phyloP scores from a whole-genome alignment of 2,888 invertebrate genomes.

The Lochmaea crataegi region DNA sequence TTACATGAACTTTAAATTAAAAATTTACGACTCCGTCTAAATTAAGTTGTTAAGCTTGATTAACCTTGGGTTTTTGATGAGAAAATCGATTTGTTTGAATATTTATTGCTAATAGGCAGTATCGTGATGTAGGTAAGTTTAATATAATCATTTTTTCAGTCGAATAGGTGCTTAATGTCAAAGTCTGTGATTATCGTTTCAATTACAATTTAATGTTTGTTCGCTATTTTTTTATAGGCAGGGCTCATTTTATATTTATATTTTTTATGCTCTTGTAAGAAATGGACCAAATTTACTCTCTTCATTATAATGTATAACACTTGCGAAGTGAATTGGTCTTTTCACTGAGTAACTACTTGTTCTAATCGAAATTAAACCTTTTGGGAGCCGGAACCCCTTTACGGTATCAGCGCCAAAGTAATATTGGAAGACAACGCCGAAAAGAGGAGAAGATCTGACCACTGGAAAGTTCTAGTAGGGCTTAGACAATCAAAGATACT shows the following conservation, averaged over 20 bases:
- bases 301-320: no score
- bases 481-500: no score
- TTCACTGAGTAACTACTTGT: no score
- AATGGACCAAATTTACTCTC: no score
- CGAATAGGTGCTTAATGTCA: constrained; percentile 9
- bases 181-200: neutral
- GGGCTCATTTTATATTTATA: neutral
- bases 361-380: no score
- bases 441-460: no score
- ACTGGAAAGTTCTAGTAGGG: no score
- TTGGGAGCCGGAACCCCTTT: no score
- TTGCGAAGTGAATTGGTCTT: no score
- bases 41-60: constrained; percentile 59
- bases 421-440: no score
- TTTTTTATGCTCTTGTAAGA: neutral
- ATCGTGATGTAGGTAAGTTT: constrained; percentile 13
- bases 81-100: constrained; percentile 19
- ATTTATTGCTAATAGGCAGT: constrained; percentile 19
- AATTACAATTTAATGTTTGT: neutral
- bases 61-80: constrained; percentile 43
- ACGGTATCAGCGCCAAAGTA: no score
- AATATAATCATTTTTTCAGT: neutral
- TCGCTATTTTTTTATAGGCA: neutral
- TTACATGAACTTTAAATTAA: constrained; percentile 56
- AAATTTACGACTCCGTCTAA: constrained; percentile 55